Conservation (phyloP, 2,888 invertebrate genomes). For the Apantesis nais region DNA sequence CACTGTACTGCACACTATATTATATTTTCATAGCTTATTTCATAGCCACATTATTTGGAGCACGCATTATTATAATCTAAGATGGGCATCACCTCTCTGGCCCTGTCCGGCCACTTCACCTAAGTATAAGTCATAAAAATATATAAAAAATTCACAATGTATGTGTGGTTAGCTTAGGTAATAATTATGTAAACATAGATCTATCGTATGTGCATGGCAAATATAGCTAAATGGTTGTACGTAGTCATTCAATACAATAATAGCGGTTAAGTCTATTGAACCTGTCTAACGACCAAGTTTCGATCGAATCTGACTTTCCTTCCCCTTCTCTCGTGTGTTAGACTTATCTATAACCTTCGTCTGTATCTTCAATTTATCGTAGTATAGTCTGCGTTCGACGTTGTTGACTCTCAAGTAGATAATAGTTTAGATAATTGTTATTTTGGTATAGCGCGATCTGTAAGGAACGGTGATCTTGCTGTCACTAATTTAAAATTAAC, state of each 20-base stretch:
- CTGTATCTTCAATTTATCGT: constrained; percentile 69
- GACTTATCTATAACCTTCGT: constrained; percentile 61
- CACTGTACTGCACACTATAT: constrained; percentile 76
- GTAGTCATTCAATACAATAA: constrained; percentile 82
- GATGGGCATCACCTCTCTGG: constrained; percentile 65
- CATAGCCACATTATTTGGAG: constrained; percentile 64
- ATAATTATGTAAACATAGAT: constrained; percentile 66
- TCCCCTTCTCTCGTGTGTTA: constrained; percentile 51
- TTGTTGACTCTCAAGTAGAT: constrained; percentile 81
- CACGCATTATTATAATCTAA: constrained; percentile 68
- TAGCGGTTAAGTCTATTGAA: constrained; percentile 63
- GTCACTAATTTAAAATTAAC: constrained; percentile 81
- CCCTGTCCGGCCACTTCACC: constrained; percentile 71
- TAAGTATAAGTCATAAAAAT: constrained; percentile 63
- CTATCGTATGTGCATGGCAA: constrained; percentile 79
- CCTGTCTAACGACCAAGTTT: constrained; percentile 50
- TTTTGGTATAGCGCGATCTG: constrained; percentile 78
- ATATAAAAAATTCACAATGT: constrained; percentile 67
- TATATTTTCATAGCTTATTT: constrained; percentile 82
- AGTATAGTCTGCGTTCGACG: constrained; percentile 76
- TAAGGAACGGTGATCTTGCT: constrained; percentile 61
- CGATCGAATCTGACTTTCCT: constrained; percentile 48
- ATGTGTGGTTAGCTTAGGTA: constrained; percentile 81
- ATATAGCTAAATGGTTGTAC: constrained; percentile 81
- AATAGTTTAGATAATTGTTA: constrained; percentile 73